Evolutionary conservation across 1,140 invertebrate genomes (phyloP).

Genomic region (Drosophila sp.): DNA sequence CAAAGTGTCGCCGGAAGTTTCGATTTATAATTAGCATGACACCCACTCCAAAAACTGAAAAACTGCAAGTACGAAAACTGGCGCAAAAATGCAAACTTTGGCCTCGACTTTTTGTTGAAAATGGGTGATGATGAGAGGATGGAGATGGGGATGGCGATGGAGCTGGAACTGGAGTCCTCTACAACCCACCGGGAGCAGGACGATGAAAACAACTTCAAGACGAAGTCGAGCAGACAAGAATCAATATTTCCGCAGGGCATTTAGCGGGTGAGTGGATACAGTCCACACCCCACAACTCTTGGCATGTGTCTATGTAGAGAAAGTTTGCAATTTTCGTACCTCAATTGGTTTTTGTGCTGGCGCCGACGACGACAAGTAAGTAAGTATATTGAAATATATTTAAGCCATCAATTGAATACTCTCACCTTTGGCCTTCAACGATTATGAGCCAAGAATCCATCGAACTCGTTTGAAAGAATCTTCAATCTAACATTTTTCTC

Average conservation of each 20-base stretch:
- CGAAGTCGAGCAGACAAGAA: constrained; percentile 50
- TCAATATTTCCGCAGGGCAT: constrained; percentile 72
- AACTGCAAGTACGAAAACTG: constrained; percentile 70
- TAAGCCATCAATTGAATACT: background rate
- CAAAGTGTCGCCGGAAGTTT: constrained; percentile 79
- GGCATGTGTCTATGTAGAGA: constrained; percentile 44
- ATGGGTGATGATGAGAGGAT: background rate
- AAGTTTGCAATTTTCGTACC: constrained; percentile 75
- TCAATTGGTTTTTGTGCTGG: constrained; percentile 66
- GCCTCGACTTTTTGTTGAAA: constrained; percentile 20
- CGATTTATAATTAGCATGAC: constrained; percentile 82
- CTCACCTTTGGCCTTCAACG: background rate
- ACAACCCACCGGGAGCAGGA: background rate
- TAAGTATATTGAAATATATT: constrained; percentile 5
- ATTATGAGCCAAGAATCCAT: too few relatives aligned
- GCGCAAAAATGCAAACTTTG: constrained; percentile 73
- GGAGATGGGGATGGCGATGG: background rate
- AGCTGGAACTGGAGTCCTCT: background rate
- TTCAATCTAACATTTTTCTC: too few relatives aligned
- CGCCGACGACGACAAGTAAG: constrained; percentile 12
- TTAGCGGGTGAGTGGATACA: constrained; percentile 27
- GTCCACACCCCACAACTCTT: constrained; percentile 24
- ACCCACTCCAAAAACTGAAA: constrained; percentile 70
- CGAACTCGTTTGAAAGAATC: too few relatives aligned
- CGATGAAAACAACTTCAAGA: constrained; percentile 9